These are phyloP conservation scores for Hypotaenidia philippensis DNA, from an alignment of 2,797 vertebrate genomes.

Conservation along the genomic window DNA sequence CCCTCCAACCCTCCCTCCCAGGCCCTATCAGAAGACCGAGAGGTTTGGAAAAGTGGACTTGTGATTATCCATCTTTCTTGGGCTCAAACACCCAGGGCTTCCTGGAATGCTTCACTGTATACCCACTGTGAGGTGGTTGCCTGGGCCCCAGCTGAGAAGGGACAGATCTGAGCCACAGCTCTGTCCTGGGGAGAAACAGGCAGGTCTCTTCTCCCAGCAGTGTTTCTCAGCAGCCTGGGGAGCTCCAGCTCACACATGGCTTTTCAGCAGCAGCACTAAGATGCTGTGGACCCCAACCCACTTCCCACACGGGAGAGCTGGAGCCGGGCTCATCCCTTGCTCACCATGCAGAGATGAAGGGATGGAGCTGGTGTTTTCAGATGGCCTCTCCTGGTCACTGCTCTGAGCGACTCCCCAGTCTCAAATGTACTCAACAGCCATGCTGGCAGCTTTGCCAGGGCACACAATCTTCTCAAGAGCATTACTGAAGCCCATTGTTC, in stretches of 20 bases:
- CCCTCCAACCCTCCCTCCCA: too few relatives aligned
- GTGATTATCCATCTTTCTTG: neutral
- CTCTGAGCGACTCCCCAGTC: neutral
- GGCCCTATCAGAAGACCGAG: neutral
- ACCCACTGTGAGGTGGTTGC: rapidly evolving
- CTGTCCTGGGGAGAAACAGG: neutral
- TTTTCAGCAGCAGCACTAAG: neutral
- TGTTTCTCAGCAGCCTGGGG: neutral
- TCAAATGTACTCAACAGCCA: neutral
- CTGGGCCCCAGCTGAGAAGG: rapidly evolving
- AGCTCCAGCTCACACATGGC: neutral
- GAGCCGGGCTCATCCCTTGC: neutral
- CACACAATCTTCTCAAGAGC: neutral
- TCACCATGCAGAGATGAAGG: rapidly evolving
- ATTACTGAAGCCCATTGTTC: slow-evolving; percentile 40
- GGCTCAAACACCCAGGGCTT: neutral
- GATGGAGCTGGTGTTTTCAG: neutral
- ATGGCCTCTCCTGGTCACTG: neutral
- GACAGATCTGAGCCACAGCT: neutral
- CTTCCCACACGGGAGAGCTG: neutral
- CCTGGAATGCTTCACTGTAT: neutral
- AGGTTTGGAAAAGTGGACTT: neutral
- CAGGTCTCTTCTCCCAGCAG: neutral
- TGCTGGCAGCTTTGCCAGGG: neutral
- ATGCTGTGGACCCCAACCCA: rapidly evolving